Base-by-base conservation (phyloP, 2,113 vertebrate genomes). In the Grammomys dolichurus region DNA sequence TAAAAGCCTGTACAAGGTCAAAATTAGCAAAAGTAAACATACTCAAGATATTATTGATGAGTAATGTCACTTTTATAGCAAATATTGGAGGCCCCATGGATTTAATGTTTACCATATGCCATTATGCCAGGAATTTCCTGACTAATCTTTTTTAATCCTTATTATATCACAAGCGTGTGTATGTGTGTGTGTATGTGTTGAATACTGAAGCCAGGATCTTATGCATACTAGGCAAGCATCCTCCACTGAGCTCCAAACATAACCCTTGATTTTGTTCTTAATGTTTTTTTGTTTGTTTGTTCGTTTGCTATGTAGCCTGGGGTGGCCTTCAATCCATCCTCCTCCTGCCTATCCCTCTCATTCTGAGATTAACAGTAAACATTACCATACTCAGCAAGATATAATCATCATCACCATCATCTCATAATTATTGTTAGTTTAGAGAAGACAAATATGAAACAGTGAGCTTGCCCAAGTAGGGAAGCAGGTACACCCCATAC, bases 21-120 rank as follows among this genome's bases (percentile, higher is more conserved):
- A 69, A 84, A 80, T 5, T 60, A 60, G 20, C 69, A 96, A 43
- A 24, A 69, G 28, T 43, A 89, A 93, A 96, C 86, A 90, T 0
- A 40, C 48, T 12, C 48, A 73, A 75, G 75, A 58, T 11, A 28
- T 65, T 16, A 36, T n/a, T 11, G 58, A 81, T 77, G 46, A 78
- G 7, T 51, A 84, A 93, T 20, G 48, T 82, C 72, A 7, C 60
- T n/a, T 7, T 46, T n/a, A n/a, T 0, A 60, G 7, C 33, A 56
- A 13, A 72, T 19, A 11, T 2, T 22, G 70, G 28, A 48, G 9
- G 14, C 3, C 60, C 67, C 24, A 46, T 7, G 19, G 16, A 67
- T 40, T 0, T 43, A 81, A 10, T 7, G 7, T 43, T 72, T 10
- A 14, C 8, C 1, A 36, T 17, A 31, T 60, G 11, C 1, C 22